Evolutionary conservation across 2,113 vertebrate species (phyloP).

Genomic region (pig (Sus scrofa)): T2T-Sscrofa CM000824.6:181443001-181443500

Average conservation of each 20-base stretch:
- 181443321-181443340: not conserved
- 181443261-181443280: not conserved
- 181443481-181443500: not conserved
- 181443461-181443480: conserved; percentile 33
- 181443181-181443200: not conserved
- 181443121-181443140: not conserved
- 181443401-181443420: not conserved
- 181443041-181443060: not conserved
- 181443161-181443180: not conserved
- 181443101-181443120: not conserved
- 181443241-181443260: not conserved
- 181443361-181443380: not conserved
- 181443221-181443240: not conserved
- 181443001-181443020: not conserved
- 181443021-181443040: not conserved
- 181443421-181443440: not conserved
- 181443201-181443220: not conserved
- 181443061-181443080: not conserved
- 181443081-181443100: not conserved
- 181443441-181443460: not conserved
- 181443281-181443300: not conserved
- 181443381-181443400: not conserved
- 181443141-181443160: not conserved
- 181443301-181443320: not conserved
- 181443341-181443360: not conserved